Evolutionary conservation across 2,113 vertebrate species (phyloP).

Genomic region (Brienomyrus longianalis): DNA sequence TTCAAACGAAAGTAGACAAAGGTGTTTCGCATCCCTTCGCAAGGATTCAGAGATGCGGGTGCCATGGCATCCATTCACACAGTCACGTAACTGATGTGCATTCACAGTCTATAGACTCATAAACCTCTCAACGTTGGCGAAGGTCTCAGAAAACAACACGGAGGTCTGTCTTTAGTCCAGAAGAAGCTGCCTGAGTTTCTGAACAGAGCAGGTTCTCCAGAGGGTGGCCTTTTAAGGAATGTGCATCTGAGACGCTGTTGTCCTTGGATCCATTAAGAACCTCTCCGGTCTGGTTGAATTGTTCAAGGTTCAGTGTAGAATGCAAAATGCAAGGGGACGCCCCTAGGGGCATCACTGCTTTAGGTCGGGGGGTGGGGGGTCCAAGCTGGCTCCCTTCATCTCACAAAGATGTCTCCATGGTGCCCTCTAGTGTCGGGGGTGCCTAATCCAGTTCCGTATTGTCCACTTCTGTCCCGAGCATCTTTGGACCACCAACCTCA

Average conservation of each 20-base stretch:
- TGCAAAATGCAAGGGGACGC: neutral
- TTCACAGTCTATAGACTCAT: neutral
- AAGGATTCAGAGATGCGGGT: neutral
- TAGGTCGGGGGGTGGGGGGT: neutral
- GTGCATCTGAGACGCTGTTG: neutral
- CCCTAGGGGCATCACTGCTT: neutral
- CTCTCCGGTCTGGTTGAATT: neutral
- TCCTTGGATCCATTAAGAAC: neutral
- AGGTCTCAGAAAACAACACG: neutral
- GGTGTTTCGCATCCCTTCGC: neutral
- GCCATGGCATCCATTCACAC: neutral
- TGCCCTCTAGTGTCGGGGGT: slow-evolving; percentile 62
- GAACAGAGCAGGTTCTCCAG: neutral
- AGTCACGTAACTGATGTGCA: neutral
- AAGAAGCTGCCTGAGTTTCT: neutral
- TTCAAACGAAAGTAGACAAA: neutral
- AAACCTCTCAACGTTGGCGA: neutral
- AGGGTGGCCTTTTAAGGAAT: neutral
- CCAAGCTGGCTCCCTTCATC: neutral
- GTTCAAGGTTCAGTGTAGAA: neutral
- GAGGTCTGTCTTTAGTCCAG: neutral
- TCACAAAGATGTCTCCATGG: neutral
- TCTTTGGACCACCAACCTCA: slow-evolving; percentile 85
- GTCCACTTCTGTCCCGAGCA: slow-evolving; percentile 98
- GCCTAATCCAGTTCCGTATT: slow-evolving; percentile 94